Conservation (phyloP, 2,797 vertebrate genomes). For the Molossus molossus region DNA sequence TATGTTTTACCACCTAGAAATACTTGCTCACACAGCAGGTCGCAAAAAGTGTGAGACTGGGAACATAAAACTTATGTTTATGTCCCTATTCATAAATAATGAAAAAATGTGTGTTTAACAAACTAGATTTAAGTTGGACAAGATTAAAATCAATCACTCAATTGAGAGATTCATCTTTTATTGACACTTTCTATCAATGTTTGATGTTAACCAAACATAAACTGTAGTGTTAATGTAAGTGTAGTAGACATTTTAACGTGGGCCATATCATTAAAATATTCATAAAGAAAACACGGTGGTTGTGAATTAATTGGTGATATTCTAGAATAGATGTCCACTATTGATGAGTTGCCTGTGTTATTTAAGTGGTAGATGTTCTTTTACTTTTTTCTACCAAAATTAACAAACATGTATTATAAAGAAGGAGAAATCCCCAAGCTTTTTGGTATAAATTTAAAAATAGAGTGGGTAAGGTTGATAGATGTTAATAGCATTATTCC, state of each 20-base stretch:
- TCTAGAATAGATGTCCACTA: conserved; percentile 30
- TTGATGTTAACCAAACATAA: conserved; percentile 28
- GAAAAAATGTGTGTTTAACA: neutral
- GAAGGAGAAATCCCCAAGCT: neutral
- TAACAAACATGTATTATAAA: conserved; percentile 25
- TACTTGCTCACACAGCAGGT: neutral
- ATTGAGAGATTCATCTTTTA: conserved; percentile 40
- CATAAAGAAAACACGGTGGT: neutral
- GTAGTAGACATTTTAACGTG: neutral
- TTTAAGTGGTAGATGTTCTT: conserved; percentile 29
- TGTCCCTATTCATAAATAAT: conserved; percentile 17
- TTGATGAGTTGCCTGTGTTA: conserved; percentile 27
- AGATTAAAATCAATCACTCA: conserved; percentile 25
- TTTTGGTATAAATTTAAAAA: conserved; percentile 41
- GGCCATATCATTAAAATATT: neutral
- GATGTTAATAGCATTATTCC: neutral
- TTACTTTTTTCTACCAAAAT: conserved; percentile 54
- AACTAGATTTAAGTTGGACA: neutral
- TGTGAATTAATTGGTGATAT: conserved; percentile 16
- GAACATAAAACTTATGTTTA: neutral
- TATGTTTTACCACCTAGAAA: neutral
- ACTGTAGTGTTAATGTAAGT: conserved; percentile 39
- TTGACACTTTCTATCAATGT: neutral
- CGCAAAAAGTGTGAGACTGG: neutral
- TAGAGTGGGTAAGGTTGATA: neutral